These are phyloP conservation scores for Dolichallabes microphthalmus DNA, from an alignment of 2,113 vertebrate species.

Conservation along the genomic window DNA sequence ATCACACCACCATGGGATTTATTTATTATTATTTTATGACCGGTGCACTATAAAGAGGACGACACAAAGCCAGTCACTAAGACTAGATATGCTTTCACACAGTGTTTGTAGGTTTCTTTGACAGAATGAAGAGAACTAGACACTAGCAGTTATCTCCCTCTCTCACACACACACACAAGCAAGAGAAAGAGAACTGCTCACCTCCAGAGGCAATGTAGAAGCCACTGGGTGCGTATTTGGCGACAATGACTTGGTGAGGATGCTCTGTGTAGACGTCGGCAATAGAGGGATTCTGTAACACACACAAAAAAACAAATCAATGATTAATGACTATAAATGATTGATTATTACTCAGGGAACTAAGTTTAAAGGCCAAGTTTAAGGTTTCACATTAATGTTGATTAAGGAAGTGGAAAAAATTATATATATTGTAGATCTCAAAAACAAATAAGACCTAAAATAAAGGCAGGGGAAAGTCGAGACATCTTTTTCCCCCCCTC, in stretches of 20 bases:
- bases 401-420: not conserved
- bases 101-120: not conserved
- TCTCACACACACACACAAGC: not conserved
- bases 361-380: not conserved
- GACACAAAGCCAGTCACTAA: not conserved
- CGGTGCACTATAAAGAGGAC: not conserved
- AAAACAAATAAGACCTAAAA: not conserved
- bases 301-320: not conserved
- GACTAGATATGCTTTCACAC: too few relatives aligned
- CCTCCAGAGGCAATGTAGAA: conserved; percentile 98
- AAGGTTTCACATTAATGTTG: not conserved
- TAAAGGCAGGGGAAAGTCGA: not conserved
- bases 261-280: conserved; percentile 98
- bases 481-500: too few relatives aligned
- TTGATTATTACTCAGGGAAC: not conserved
- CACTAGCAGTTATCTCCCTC: not conserved
- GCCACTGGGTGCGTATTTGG: conserved; percentile 92
- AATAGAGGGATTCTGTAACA: conserved; percentile 84
- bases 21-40: not conserved
- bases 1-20: not conserved
- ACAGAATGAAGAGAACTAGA: not conserved
- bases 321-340: conserved; percentile 6
- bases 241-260: conserved; percentile 86
- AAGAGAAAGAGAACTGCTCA: conserved; percentile 51
- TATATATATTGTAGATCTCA: not conserved